A percentile compares a stretch with the other conserved stretches of the same genome.
Conservation (phyloP, 2,888 invertebrate species). For the Pteria penguin region DNA sequence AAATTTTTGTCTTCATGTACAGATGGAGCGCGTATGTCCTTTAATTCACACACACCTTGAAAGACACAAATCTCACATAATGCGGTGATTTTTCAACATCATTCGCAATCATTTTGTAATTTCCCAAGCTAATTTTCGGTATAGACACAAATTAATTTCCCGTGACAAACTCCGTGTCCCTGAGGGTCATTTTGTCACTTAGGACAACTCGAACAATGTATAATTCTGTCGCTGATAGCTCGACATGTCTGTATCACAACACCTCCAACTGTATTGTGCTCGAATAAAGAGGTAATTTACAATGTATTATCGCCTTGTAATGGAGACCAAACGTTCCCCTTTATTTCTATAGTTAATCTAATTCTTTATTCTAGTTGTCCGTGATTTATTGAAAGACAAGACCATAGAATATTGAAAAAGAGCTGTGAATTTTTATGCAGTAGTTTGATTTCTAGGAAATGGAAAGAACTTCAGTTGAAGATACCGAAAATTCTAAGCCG, state of each 20-base stretch:
- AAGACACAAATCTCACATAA: neutral
- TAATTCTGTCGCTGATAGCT: neutral
- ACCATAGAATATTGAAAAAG: no score
- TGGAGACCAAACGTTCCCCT: neutral
- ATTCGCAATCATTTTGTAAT: neutral
- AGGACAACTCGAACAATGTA: neutral
- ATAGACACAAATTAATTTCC: constrained; percentile 24
- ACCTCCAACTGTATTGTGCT: neutral
- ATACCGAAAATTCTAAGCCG: no score
- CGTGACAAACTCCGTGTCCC: neutral
- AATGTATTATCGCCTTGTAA: neutral
- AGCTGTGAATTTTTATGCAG: no score
- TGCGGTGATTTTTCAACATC: neutral
- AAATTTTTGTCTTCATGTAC: neutral
- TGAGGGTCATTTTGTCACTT: neutral
- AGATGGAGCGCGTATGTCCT: no score
- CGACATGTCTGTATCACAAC: neutral
- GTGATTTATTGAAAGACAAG: no score
- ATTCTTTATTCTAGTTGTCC: no score
- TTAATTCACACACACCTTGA: no score
- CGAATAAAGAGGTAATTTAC: neutral
- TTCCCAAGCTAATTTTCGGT: neutral
- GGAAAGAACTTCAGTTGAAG: no score
- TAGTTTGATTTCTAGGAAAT: no score
- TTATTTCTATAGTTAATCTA: neutral